Evolutionary conservation across 1,140 invertebrate genomes (phyloP).

Genomic region (Drosophila bipectinata): DNA sequence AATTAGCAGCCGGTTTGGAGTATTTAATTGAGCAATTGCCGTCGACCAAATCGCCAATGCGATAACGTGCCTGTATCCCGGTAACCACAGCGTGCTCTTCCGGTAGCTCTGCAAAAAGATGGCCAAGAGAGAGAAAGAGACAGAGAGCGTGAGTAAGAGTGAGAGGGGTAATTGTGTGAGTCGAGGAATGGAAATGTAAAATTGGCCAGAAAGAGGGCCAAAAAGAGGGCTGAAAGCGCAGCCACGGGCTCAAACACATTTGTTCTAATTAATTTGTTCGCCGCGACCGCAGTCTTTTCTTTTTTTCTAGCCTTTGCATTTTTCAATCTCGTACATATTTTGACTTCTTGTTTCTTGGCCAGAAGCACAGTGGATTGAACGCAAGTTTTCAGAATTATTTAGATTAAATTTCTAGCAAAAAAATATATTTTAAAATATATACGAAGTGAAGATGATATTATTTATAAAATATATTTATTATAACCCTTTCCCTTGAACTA

Average conservation of each 20-base stretch:
- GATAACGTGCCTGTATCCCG: conserved; percentile 89
- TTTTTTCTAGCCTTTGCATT: conserved; percentile 29
- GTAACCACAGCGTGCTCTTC: conserved; percentile 88
- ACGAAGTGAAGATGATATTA: too few species aligned
- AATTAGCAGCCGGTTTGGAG: conserved; percentile 92
- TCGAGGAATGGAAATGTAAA: conserved; percentile 68
- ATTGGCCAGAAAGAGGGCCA: conserved; percentile 49
- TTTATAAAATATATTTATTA: too few species aligned
- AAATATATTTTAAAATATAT: too few species aligned
- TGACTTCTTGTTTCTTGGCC: conserved; percentile 19
- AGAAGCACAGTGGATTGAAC: neutral
- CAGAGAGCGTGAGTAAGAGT: conserved; percentile 7
- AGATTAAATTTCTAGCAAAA: neutral
- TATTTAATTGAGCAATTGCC: conserved; percentile 90
- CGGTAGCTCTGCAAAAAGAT: conserved; percentile 87
- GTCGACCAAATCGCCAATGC: conserved; percentile 88
- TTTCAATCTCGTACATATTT: conserved; percentile 24
- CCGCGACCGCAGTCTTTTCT: conserved; percentile 37
- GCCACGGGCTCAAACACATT: conserved; percentile 53
- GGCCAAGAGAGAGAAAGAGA: conserved; percentile 18
- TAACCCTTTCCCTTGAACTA: neutral
- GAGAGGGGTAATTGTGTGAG: conserved; percentile 10
- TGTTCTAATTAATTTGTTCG: conserved; percentile 78
- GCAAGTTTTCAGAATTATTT: neutral
- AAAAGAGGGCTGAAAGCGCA: conserved; percentile 31